Evolutionary conservation across 2,113 vertebrate species (phyloP).

Genomic region (Vimba vimba): DNA sequence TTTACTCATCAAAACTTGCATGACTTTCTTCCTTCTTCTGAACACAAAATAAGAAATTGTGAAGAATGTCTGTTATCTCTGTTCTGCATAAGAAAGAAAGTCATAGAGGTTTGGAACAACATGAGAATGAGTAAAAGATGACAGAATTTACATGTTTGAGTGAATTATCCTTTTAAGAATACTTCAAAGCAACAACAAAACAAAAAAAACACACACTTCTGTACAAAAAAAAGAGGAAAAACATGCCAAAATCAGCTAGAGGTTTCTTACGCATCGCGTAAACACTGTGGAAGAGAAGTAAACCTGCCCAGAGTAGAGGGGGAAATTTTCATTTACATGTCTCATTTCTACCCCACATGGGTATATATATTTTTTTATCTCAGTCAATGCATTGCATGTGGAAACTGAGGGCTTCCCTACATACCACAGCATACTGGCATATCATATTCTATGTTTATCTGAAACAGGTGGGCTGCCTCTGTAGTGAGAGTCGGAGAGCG

Average conservation of each 20-base stretch:
- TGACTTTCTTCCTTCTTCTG: not conserved
- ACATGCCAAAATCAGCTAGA: not conserved
- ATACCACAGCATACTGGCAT: constrained; percentile 36
- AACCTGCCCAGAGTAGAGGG: not conserved
- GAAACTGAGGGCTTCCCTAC: not conserved
- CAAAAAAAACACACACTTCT: not conserved
- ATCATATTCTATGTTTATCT: constrained; percentile 40
- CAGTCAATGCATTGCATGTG: not conserved
- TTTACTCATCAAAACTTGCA: not conserved
- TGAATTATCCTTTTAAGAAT: not conserved
- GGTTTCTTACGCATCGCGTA: not conserved
- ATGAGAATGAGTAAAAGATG: not conserved
- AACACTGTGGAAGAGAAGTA: not conserved
- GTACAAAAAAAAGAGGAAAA: not conserved
- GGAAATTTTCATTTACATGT: not conserved
- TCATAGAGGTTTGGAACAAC: not conserved
- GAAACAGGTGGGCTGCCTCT: constrained; percentile 61
- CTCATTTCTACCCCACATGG: not conserved
- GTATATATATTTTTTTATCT: not conserved
- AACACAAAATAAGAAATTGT: not conserved
- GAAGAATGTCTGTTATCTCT: not conserved
- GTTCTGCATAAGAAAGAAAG: not conserved
- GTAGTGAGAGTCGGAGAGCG: constrained; percentile 55
- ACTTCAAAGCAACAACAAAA: not conserved
- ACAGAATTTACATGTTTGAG: not conserved